Evolutionary conservation across 2,113 vertebrate species (phyloP), one percentile per base, ranked within the genome.

Genomic region (Micromys minutus): DNA sequence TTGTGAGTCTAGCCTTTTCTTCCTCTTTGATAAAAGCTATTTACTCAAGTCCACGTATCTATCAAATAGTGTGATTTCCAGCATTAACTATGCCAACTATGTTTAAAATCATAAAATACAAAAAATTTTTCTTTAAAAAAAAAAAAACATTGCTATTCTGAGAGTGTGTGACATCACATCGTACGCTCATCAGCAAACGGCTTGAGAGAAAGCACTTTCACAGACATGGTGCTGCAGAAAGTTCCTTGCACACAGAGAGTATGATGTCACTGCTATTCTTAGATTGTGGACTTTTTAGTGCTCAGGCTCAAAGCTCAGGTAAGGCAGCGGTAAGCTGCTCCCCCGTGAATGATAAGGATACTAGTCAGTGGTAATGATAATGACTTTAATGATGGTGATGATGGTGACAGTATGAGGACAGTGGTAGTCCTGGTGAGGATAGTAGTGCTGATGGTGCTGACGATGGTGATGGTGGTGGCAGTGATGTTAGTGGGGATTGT

Each of bases 41-140:
- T 85, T n/a, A 29, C 50, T 71, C 6, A 72, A 84, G 74, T 31
- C 77, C 50, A 69, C 10, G 4, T 36, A 4, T 39, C 63, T 42
- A 5, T 63, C 84, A 52, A 65, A 47, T 45, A 55, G n/a, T 24
- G 22, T 24, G 34, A 89, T 42, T 47, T 63, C 36, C 22, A 65
- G 42, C 13, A 22, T 45, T 69, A 31, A 52, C 12, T 21, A 6
- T 50, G 19, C n/a, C 21, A 75, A n/a, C 0, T 0, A 0, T 47
- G 61, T 31, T 65, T 71, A 47, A 55, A 92, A 47, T 84, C 19
- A 36, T 65, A 90, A 96, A 88, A 2, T 22, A 59, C 63, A 65
- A 74, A 85, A 77, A 45, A 7, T 9, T 9, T 31, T 80, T 69
- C 65, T 59, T 87, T 45, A 75, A 57, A n/a, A 75, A 91, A 5